Evolutionary conservation across 2,888 invertebrate genomes (phyloP), one percentile per base, ranked within the genome.

Genomic region (Actias luna): DNA sequence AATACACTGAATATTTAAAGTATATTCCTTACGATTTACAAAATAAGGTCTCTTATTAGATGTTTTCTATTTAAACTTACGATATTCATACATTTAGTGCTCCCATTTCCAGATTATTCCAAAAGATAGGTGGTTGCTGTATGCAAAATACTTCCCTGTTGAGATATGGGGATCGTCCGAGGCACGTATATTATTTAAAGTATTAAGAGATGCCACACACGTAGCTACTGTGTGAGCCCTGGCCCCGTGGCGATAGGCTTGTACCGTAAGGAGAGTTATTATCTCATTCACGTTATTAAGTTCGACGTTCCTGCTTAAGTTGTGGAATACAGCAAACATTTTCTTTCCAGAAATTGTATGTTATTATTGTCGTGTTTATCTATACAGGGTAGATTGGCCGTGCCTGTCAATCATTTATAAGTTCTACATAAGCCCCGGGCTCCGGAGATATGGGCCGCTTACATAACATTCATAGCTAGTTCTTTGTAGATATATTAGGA

Each of bases 111-210:
- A 86, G 92, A 92, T 91, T 85, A 84, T 86, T 85, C 83, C 82
- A 84, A 85, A 87, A 90, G 91, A 91, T 91, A 88, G 83, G 82
- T 87, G 80, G 85, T 83, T 77, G 84, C 80, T 79, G 87, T 87
- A 92, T 91, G 91, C 89, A 89, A 89, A 92, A 87, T 85, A 89
- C 89, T 92, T 91, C 89, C 73, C 90, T 82, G 82, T 84, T 84
- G 85, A 88, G 91, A 90, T 92, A 89, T 90, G 89, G 84, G 83
- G 82, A 85, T 84, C 85, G 86, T 86, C 85, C 83, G 77, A 73
- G 67, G 73, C 70, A 82, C 79, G 81, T 85, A 85, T 85, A 85
- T 87, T 89, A 87, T 87, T 87, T 87, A 82, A 84, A 81, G 81
- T 82, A 85, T 83, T 82, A 76, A 78, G 69, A 78, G 80, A 83